Base-by-base conservation (phyloP, 2,797 vertebrate genomes). In the Varecia variegata region DNA sequence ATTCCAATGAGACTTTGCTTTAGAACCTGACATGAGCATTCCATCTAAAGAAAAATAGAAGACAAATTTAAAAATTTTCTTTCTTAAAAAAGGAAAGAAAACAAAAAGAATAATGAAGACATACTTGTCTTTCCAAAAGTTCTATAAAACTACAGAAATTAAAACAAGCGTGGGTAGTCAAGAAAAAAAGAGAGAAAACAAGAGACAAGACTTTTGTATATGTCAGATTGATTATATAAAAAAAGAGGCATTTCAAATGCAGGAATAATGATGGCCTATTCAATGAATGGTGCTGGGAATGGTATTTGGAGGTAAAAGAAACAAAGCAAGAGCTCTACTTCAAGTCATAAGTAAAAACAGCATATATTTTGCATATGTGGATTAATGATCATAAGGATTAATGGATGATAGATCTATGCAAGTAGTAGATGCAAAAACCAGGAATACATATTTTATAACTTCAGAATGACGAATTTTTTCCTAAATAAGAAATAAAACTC, bases 401-500 rank as follows among this genome's bases (percentile, higher is more conserved):
- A 71, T 93, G 50, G 83, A 81, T 71, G 45, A 43, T 23, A 83
- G 68, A 65, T 85, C 43, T 58, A 25, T 71, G 40, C 23, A 87
- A 62, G n/a, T 20, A 83, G 12, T 81, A 76, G 32, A 62, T 71
- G n/a, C 35, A 76, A 82, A 96, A 90, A 77, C 5, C 45, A 90
- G 25, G 4, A 11, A 65, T 45, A n/a, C 30, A 18, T n/a, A 35
- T 94, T 85, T 85, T 81, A 76, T 76, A 62, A 90, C 47, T 81
- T 67, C 30, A 40, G 27, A 6, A 32, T 80, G 25, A 94, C 30
- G 13, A 83, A 40, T 11, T 47, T 79, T 83, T 77, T 71, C 45
- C 60, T 87, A 93, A 90, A 40, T 30, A 52, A 89, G 67, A 92
- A 88, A 47, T 73, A 88, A 85, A 79, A 74, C 14, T 87, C 58